phyloP scores from a whole-genome alignment of 2,888 invertebrate genomes.

The Alitta virens region DNA sequence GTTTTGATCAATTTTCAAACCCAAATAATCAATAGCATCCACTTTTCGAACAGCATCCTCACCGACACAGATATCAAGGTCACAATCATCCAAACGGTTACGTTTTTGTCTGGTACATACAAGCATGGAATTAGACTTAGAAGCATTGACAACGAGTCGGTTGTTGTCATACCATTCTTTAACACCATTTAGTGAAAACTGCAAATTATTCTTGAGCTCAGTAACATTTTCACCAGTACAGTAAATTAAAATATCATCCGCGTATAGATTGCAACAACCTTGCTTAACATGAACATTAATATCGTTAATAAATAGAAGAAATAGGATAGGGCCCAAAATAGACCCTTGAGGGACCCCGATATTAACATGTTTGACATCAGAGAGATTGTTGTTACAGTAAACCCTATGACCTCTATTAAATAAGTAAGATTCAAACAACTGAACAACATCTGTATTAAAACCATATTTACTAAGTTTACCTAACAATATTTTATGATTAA shows the following conservation, averaged over 20 bases:
- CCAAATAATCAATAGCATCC: too few relatives aligned
- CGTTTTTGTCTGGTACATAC: not conserved
- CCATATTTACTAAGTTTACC: not conserved
- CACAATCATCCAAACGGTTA: too few relatives aligned
- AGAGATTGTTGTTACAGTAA: not conserved
- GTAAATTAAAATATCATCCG: not conserved
- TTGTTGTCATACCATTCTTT: not conserved
- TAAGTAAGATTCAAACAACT: not conserved
- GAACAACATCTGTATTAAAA: not conserved
- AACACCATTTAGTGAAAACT: not conserved
- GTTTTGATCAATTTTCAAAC: too few relatives aligned
- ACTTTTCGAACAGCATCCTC: too few relatives aligned
- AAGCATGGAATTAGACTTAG: not conserved
- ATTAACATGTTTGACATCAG: not conserved
- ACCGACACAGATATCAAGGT: too few relatives aligned
- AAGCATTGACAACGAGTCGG: not conserved
- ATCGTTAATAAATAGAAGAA: not conserved
- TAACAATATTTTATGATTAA: not conserved
- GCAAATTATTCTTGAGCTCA: not conserved
- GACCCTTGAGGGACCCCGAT: constrained; percentile 4
- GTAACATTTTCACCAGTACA: not conserved
- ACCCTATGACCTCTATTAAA: not conserved
- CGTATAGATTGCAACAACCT: not conserved
- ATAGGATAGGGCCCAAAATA: not conserved
- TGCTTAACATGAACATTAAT: not conserved